Evolutionary conservation across 2,797 vertebrate species (phyloP).

Genomic region (Gymnodraco acuticeps): DNA sequence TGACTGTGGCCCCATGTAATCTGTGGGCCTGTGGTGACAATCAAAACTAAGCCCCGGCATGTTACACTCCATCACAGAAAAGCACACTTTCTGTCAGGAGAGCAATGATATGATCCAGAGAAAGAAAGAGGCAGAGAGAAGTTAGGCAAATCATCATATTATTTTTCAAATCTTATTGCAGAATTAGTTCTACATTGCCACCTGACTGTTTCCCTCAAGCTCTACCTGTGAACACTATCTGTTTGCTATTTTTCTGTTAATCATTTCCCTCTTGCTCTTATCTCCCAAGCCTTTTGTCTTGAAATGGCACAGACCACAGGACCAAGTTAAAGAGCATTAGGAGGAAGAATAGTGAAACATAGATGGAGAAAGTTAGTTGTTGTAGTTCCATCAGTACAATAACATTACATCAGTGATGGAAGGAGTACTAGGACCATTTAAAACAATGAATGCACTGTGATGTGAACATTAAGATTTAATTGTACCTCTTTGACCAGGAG

Average conservation of each 20-base stretch:
- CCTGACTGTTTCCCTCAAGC: neutral
- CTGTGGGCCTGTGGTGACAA: slow-evolving; percentile 52
- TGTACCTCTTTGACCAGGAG: neutral
- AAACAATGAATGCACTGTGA: neutral
- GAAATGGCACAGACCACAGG: neutral
- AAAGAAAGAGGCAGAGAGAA: neutral
- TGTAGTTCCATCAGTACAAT: neutral
- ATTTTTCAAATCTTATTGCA: neutral
- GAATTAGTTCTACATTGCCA: neutral
- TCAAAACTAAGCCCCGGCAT: slow-evolving; percentile 43
- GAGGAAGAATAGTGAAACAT: neutral
- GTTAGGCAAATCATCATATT: neutral
- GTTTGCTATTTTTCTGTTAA: neutral
- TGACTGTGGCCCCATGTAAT: slow-evolving; percentile 47
- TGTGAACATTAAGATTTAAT: neutral
- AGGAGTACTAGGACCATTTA: neutral
- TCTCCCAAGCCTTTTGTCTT: neutral
- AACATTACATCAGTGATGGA: too few relatives aligned
- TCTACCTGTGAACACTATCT: neutral
- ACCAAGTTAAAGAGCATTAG: neutral
- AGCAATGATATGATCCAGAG: slow-evolving; percentile 33
- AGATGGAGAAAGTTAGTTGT: neutral
- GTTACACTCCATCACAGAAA: slow-evolving; percentile 45
- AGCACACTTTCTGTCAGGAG: slow-evolving; percentile 32
- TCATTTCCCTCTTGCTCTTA: neutral